Evolutionary conservation across 2,888 invertebrate species (phyloP), one percentile per base, ranked within the genome.

Genomic region (Torymus auratus): DNA sequence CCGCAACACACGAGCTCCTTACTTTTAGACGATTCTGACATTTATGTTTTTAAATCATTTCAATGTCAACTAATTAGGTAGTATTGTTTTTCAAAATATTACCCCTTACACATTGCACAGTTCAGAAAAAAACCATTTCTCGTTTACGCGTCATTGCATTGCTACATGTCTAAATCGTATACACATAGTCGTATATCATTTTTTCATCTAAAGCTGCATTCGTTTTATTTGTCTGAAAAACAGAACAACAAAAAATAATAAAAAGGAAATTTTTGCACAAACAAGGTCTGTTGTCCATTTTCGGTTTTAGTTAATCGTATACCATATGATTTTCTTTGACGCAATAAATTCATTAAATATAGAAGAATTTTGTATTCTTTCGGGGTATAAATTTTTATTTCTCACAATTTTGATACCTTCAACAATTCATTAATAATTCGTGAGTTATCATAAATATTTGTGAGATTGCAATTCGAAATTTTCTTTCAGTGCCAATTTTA

Each of bases 1-100:
- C 87, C 86, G 87, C 86, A 85, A 83, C 55, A 23, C 86, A 86
- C 86, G 85, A 86, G 86, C 86, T 87, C 85, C 85, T 84, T 68
- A 72, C 65, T 68, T 75, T 53, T 60, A 81, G 68, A 77, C 56
- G 55, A 65, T 56, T 41, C 56, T 77, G 70, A 64, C 41, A 41
- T 41, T 41, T 41, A 5, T 7, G 41, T 13, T 64, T 65, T 20
- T 14, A 13, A 65, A 62, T 62, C 12, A 13, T 28, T 72, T n/a
- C 15, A 60, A 58, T 50, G 3, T 58, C 58, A 23, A 17, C 13
- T 58, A 60, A 60, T 62, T 17, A 20, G 2, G 20, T 20, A 53
- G 2, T 64, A 15, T 13, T 64, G 64, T 14, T 55, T 64, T 55
- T 41, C 11, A 67, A 23, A 50, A 58, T 41, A 12, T 65, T n/a